Base-by-base conservation (phyloP, 2,797 vertebrate genomes). In the Gadopsis marmoratus region DNA sequence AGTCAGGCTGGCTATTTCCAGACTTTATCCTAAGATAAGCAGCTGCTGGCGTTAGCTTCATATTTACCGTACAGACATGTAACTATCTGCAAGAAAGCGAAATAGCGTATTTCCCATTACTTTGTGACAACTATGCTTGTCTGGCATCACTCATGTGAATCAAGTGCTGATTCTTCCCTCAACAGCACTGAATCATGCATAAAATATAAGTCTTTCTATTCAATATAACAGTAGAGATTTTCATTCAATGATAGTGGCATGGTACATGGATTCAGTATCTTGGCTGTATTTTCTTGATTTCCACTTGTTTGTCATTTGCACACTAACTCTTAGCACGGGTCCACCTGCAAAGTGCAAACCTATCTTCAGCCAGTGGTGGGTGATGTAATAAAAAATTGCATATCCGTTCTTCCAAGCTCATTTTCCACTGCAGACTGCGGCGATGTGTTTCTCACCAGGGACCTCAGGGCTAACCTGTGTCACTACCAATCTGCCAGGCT, bases 391-490 rank as follows among this genome's bases (percentile, higher is more conserved):
- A 74, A 69, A 72, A 33, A 69, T 77, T 72, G 71, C 51, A 48
- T 64, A 80, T 70, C 55, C 37, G 19, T 77, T 80, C 51, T 47
- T 96, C 94, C 94, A 88, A 91, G 87, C 89, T 54, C 26, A 35
- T 81, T 86, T 90, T 86, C 77, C 78, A 53, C 76, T 70, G 76
- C 89, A 89, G 82, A 71, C 87, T 90, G 85, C 83, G 90, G 93
- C 66, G 91, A 90, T 78, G 90, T 88, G 93, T 96, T 95, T 93
- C 90, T 93, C 93, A 91, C 95, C 93, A 93, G 94, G 95, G 96
- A 96, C 95, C 96, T 94, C 91, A 91, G 94, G 95, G 96, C 96
- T 96, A 97, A 96, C 96, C 94, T 84, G 72, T 97, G 98, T 98
- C 98, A 97, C 81, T 89, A 92, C 89, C 92, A 95, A 98, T 99